Conservation (phyloP, 2,797 vertebrate genomes). For the Mycteria americana region DNA sequence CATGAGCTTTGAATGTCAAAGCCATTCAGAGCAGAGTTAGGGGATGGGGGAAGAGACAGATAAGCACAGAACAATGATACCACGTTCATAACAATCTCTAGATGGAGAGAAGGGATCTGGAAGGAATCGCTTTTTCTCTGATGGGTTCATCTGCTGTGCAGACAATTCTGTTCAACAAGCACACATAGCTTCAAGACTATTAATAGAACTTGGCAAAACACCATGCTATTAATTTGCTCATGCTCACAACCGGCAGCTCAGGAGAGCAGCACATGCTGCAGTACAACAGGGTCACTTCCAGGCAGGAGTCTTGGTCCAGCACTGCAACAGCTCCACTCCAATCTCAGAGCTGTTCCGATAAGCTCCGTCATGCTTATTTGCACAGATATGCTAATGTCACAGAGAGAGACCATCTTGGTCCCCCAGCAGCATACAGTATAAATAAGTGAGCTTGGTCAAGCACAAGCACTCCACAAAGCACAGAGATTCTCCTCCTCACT, state of each 20-base stretch:
- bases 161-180: not conserved
- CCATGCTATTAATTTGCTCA: fast-evolving
- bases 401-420: not conserved
- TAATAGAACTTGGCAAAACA: not conserved
- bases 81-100: not conserved
- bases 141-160: not conserved
- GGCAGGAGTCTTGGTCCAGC: not conserved
- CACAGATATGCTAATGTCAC: not conserved
- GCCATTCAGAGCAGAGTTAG: not conserved
- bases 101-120: not conserved
- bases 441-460: not conserved
- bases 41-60: not conserved
- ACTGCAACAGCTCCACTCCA: not conserved
- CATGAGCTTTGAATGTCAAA: not conserved
- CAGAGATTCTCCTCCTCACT: not conserved
- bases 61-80: not conserved
- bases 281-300: not conserved
- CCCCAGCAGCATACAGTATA: not conserved
- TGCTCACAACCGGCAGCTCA: not conserved
- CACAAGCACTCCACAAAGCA: not conserved
- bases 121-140: not conserved
- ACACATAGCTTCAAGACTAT: not conserved
- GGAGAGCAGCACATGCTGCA: not conserved
- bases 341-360: not conserved
- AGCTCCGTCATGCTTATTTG: not conserved